Evolutionary conservation across 2,888 invertebrate genomes (phyloP).

Genomic region (Bombylius major): DNA sequence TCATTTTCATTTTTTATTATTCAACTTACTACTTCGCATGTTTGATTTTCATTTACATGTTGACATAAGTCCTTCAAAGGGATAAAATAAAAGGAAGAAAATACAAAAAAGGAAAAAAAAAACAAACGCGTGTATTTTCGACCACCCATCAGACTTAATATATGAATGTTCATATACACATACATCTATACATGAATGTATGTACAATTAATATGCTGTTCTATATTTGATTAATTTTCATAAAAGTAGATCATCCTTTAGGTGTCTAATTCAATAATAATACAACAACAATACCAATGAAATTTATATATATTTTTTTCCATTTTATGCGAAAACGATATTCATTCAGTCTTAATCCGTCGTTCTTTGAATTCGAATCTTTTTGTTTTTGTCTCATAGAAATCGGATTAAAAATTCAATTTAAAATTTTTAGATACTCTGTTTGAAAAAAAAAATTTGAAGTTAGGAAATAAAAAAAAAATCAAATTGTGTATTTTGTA

Average conservation of each 20-base stretch:
- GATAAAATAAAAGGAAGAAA: neutral
- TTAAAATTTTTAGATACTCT: neutral
- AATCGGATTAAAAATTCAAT: neutral
- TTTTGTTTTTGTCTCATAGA: too few species aligned
- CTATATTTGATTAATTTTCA: slow-evolving; percentile 17
- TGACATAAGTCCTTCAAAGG: slow-evolving; percentile 14
- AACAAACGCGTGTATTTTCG: slow-evolving; percentile 16
- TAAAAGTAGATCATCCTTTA: slow-evolving; percentile 18
- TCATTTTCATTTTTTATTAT: too few species aligned
- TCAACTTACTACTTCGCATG: slow-evolving; percentile 30
- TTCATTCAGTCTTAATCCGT: neutral
- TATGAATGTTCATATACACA: too few species aligned
- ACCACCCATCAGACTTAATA: slow-evolving; percentile 14
- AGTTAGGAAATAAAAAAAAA: too few species aligned
- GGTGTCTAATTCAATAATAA: slow-evolving; percentile 11
- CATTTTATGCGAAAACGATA: too few species aligned
- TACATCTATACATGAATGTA: too few species aligned
- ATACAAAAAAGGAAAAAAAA: slow-evolving; percentile 8
- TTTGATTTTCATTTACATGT: slow-evolving; percentile 36
- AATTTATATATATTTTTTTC: too few species aligned
- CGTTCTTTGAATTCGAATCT: neutral
- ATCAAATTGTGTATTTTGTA: too few species aligned
- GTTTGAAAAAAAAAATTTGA: too few species aligned
- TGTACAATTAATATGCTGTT: slow-evolving; percentile 6
- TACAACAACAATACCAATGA: too few species aligned